Evolutionary conservation across 1,140 invertebrate genomes (phyloP), one percentile per base, ranked within the genome.

Genomic region (Vollenhovia emeryi): DNA sequence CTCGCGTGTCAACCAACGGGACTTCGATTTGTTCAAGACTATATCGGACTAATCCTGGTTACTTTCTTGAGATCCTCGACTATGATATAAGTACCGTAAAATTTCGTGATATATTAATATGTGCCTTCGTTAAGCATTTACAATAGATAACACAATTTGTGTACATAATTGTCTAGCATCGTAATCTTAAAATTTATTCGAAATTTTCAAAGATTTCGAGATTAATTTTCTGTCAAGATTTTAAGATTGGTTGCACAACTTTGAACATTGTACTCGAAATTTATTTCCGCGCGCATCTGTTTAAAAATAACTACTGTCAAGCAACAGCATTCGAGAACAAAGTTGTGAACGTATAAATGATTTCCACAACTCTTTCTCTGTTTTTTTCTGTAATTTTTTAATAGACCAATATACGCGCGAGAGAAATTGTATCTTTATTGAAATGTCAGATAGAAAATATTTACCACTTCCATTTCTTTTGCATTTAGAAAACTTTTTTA

Each of bases 1-100:
- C 36, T 74, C 18, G 30, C 8, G 18, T 73, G 75, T 76, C 75
- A 76, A 64, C 30, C 18, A 27, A 50, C 62, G 75, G n/a, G 71
- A 45, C 43, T 48, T 43, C 21, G 66, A 27, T 68, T 73, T 52
- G 59, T 62, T 21, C n/a, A 48, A 85, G 55, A 88, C 68, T 85
- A 62, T 69, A 43, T 45, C 33, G 64, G 73, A 84, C 57, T 66
- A 66, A 24, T 57, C 52, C 40, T 33, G 11, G 4, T 48, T 43
- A 76, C n/a, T 60, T 68, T 8, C 45, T 36, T 15, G n/a, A 69
- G 24, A 80, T 80, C 24, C 18, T 40, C 11, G 15, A 68, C 18
- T 80, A 48, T 36, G 55, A 83, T 8, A n/a, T n/a, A n/a, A n/a
- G n/a, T n/a, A n/a, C n/a, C n/a, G n/a, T n/a, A n/a, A n/a, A n/a